Evolutionary conservation across 2,113 vertebrate genomes (phyloP).

Genomic region (Zapornia atra): DNA sequence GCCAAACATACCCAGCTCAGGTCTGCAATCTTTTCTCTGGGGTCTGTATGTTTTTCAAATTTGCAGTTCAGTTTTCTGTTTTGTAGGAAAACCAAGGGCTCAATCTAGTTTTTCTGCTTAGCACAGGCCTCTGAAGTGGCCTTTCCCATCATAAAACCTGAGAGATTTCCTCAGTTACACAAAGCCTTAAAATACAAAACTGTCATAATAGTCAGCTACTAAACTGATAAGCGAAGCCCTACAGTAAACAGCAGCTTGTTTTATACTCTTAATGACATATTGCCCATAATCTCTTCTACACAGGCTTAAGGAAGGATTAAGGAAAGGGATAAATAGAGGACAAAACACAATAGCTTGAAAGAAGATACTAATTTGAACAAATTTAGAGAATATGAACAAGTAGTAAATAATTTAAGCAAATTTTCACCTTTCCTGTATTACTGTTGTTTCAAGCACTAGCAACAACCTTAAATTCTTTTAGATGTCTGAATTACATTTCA

Average conservation of each 20-base stretch:
- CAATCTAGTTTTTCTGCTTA: neutral
- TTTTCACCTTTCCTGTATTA: neutral
- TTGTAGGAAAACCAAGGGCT: neutral
- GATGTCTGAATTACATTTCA: neutral
- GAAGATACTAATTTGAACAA: neutral
- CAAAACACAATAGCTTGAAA: neutral
- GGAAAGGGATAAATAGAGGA: conserved; percentile 68
- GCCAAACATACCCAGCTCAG: neutral
- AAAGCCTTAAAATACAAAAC: neutral
- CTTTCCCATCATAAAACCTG: neutral
- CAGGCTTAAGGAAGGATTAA: conserved; percentile 71
- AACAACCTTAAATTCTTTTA: neutral
- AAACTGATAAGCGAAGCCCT: neutral
- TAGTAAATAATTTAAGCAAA: neutral
- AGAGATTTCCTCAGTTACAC: neutral
- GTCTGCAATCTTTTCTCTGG: neutral
- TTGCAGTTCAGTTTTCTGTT: neutral
- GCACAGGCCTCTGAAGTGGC: neutral
- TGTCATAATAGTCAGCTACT: neutral
- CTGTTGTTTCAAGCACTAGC: neutral
- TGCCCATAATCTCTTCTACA: conserved; percentile 59
- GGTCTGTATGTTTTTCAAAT: neutral
- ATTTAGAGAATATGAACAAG: neutral
- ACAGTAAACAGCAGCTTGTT: conserved; percentile 53
- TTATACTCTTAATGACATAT: conserved; percentile 26